Evolutionary conservation across 2,888 invertebrate genomes (phyloP), one percentile per base, ranked within the genome.

Genomic region (Apamea sordens): DNA sequence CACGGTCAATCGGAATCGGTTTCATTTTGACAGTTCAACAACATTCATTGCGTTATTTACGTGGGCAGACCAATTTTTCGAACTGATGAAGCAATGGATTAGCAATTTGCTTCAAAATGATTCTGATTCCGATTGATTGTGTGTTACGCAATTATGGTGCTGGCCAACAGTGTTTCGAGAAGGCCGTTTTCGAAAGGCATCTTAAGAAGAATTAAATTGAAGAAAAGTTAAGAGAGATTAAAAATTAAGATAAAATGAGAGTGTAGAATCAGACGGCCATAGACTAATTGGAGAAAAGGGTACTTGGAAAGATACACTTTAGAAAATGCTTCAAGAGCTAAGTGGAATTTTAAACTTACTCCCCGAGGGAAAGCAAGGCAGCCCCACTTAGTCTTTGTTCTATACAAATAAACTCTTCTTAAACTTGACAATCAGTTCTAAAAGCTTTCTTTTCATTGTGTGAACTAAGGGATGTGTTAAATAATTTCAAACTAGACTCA

Each of bases 361-460:
- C 7, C 36, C 47, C 28, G 24, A 41, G 41, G 41, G 18, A 82
- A n/a, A 3, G 18, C 18, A 6, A 47, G 18, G 36, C 70, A 36
- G 13, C 28, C 56, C n/a, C 2, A 73, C 44, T 56, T 24, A 24
- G 63, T 6, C 3, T 61, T 41, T 28, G 0, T 41, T 59, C 13
- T 15, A 36, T 70, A 28, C 0, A 47, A 69, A 76, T 6, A 59
- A 67, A 56, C 44, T 56, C 6, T 64, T 24, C 18, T 13, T 28
- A 28, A 28, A 47, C 24, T 61, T 77, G 15, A 28, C 13, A 41
- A 41, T n/a, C 15, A 36, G 21, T 36, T 47, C 24, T 50, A 64
- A 65, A 47, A 59, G 32, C n/a, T 10, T 77, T 72, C 65, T 21
- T 53, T 80, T 24, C 21, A 15, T 28, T 47, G 11, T 21, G 21